A percentile compares a stretch with the other conserved stretches of the same genome.
phyloP scores from a whole-genome alignment of 2,797 vertebrate species.

The Anniella stebbinsi region DNA sequence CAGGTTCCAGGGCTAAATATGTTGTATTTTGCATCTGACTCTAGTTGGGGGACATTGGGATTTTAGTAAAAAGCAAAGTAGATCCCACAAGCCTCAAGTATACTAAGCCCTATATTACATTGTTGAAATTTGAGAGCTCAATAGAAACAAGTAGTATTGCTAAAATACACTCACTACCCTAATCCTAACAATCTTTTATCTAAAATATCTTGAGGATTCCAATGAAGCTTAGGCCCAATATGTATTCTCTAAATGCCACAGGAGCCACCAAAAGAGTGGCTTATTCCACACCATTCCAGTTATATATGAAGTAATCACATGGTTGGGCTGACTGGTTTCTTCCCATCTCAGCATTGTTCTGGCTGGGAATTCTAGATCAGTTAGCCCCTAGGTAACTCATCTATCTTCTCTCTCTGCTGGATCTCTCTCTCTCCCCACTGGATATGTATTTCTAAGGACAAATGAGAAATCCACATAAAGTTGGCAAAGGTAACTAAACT shows the following conservation, averaged over 20 bases:
- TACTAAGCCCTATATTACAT: neutral
- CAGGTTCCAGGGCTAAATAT: neutral
- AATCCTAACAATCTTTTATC: neutral
- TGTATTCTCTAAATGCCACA: neutral
- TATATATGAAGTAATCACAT: neutral
- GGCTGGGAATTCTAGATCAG: neutral
- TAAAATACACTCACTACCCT: neutral
- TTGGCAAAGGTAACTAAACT: slow-evolving; percentile 11
- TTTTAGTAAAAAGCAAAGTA: neutral
- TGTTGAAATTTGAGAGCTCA: neutral
- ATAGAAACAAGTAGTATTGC: neutral
- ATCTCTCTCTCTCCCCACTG: neutral
- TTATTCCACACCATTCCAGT: neutral
- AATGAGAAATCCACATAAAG: neutral
- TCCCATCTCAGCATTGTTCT: neutral
- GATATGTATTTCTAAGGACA: slow-evolving; percentile 7
- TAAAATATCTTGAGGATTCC: neutral
- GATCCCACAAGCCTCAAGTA: neutral
- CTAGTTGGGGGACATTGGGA: neutral
- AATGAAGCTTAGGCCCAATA: neutral
- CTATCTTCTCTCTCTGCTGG: neutral
- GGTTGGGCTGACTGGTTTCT: neutral
- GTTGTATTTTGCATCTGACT: neutral
- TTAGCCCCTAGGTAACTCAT: neutral
- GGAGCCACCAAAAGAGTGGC: neutral